Evolutionary conservation across 2,888 invertebrate species (phyloP), one percentile per base, ranked within the genome.

Genomic region (Tricholauxania praeusta): DNA sequence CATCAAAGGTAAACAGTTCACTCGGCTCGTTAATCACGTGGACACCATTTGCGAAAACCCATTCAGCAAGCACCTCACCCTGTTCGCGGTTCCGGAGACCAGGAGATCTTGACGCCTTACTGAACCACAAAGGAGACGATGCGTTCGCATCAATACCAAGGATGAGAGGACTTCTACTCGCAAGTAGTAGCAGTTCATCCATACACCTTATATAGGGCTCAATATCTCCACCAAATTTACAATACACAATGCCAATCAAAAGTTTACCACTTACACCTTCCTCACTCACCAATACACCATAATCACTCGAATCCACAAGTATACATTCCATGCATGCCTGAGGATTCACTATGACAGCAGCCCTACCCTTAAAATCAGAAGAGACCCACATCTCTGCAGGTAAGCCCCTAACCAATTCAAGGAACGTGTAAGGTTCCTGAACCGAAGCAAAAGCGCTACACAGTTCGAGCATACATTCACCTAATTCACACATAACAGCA

Each of bases 91-190:
- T 28, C 32, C 32, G 14, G 22, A 8, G 12, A 15, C 39, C 12
- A 17, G 17, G 52, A n/a, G 52, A n/a, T 17, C 52, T 14, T n/a
- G 62, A 53, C 48, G 53, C 22, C 67, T 60, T 72, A 39, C 67
- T 60, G 67, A 67, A 62, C 72, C 72, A 62, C 53, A 72, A 51
- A n/a, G 67, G 59, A 52, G 66, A 72, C 32, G 62, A 47, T 52
- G 67, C 72, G 22, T 72, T 72, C 60, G 67, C 72, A 47, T 72
- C 62, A 47, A 60, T 32, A 12, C 32, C 60, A 10, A 60, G 60
- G 32, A 60, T 60, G 39, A 60, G 28, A 14, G 60, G 32, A 60
- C 15, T 32, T 15, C 32, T 66, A 51, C 65, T 39, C 49, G 8
- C 66, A 15, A 72, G 59, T 57, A 49, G 66, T 32, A 72, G 60